Base-by-base conservation (phyloP, 2,888 invertebrate species). In the Tenthredo scrophulariae region DNA sequence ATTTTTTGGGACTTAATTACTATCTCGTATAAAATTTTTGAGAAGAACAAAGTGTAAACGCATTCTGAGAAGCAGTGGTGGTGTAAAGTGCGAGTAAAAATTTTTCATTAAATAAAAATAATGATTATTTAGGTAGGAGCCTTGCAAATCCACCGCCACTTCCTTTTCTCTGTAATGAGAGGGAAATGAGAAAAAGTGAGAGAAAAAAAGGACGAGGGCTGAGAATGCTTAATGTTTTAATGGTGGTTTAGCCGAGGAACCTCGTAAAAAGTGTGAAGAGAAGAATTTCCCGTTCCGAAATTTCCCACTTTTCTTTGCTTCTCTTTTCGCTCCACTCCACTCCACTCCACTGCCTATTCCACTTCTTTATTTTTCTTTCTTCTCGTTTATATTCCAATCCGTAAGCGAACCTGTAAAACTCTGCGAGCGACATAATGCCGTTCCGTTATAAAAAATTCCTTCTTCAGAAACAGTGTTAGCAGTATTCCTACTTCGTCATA, bases 141-240 rank as follows among this genome's bases (percentile, higher is more conserved):
- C 40, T 37, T 29, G 80, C 54, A 13, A 62, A 80, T 80, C 26
- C 26, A 62, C 77, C 85, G 80, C 83, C 86, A 84, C 85, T 67
- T 37, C 54, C 46, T 82, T 80, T 83, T 72, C 46, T 84, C 82
- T 85, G 80, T 87, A 87, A 87, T 87, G 87, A 87, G 86, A 86
- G 84, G 84, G 84, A 87, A 88, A 87, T 86, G 86, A 87, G 86
- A 86, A 87, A 86, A 86, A 86, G 85, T 50, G 84, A 84, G 82
- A 67, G 29, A 85, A 82, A 50, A 50, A 85, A 86, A 37, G 87
- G 84, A 86, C 85, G 22, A 85, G 84, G 84, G 9, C 58, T 62
- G 33, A 43, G 84, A 84, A 74, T 75, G 43, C 77, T 77, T 77
- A 84, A 84, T 84, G 84, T 40, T 79, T 84, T 65, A 84, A 84